Percentiles rank a stretch among this genome's conserved stretches.
These are phyloP conservation scores for Falco rusticolus DNA, from an alignment of 2,797 vertebrate species.

Conservation along the genomic window DNA sequence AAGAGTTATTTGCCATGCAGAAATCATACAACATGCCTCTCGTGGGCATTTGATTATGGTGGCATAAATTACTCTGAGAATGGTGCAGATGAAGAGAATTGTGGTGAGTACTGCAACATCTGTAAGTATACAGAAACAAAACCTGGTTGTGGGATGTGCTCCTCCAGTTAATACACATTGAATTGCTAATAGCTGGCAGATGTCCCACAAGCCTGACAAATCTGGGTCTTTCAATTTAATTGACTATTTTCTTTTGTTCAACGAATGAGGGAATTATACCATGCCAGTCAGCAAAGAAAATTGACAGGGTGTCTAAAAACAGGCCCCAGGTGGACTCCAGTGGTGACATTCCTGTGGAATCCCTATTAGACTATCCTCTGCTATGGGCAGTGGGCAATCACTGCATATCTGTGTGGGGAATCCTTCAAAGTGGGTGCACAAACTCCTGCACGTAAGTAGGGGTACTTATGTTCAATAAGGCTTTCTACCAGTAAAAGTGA, in stretches of 20 bases:
- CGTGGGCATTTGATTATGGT: conserved; percentile 81
- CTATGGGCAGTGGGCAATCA: background rate
- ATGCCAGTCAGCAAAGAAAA: background rate
- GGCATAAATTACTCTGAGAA: conserved; percentile 83
- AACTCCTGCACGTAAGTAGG: background rate
- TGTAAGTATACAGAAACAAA: background rate
- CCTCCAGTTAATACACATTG: background rate
- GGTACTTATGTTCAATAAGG: background rate
- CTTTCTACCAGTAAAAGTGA: background rate
- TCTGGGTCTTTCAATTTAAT: background rate
- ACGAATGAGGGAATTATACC: background rate
- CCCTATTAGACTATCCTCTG: background rate
- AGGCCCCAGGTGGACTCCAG: background rate
- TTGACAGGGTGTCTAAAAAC: background rate
- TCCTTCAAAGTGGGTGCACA: background rate
- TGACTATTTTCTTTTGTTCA: background rate
- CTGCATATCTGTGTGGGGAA: background rate
- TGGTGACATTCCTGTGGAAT: background rate
- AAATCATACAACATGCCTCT: conserved; percentile 81
- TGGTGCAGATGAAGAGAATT: conserved; percentile 80
- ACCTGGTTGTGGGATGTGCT: background rate
- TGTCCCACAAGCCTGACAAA: background rate
- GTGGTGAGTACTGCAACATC: conserved; percentile 66
- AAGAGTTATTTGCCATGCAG: conserved; percentile 86
- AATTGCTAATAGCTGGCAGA: background rate